Percentiles rank a stretch among this genome's conserved stretches.
These are phyloP conservation scores for Phoxinus dragarum DNA, from an alignment of 2,797 vertebrate genomes.

Conservation along the genomic window DNA sequence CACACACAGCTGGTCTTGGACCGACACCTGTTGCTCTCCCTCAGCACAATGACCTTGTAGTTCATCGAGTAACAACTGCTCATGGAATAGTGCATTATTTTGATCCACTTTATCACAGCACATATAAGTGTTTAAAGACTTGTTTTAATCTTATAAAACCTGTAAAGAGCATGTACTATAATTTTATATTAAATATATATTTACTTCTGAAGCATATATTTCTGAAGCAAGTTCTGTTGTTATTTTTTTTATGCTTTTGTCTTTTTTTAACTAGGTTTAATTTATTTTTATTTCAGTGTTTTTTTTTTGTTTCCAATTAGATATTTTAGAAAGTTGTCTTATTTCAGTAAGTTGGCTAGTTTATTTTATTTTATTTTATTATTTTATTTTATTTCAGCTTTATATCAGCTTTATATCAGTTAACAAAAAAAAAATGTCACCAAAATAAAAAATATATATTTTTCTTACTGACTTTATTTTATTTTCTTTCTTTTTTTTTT, in stretches of 20 bases:
- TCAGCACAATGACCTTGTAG: neutral
- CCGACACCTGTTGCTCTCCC: conserved; percentile 15
- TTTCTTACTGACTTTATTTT: no score
- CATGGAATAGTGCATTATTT: neutral
- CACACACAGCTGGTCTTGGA: conserved; percentile 1
- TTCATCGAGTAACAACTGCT: neutral
- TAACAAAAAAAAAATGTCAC: neutral
- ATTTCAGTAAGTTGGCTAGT: neutral
- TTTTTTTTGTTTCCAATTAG: neutral
- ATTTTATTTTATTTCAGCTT: neutral
- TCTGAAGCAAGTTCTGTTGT: accelerated
- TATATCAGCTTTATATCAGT: neutral
- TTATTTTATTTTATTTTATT: neutral
- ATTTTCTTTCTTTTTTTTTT: no score
- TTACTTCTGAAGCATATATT: neutral
- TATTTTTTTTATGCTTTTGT: neutral
- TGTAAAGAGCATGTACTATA: no score
- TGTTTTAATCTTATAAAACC: no score
- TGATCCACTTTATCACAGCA: neutral
- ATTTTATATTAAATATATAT: neutral
- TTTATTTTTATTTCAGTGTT: neutral
- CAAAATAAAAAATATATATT: no score
- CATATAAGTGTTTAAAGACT: neutral
- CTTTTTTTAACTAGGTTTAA: neutral
- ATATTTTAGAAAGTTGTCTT: neutral